A percentile compares a stretch with the other conserved stretches of the same genome.
Evolutionary conservation across 2,888 invertebrate species (phyloP).

Genomic region (Leptinotarsa haldemani): DNA sequence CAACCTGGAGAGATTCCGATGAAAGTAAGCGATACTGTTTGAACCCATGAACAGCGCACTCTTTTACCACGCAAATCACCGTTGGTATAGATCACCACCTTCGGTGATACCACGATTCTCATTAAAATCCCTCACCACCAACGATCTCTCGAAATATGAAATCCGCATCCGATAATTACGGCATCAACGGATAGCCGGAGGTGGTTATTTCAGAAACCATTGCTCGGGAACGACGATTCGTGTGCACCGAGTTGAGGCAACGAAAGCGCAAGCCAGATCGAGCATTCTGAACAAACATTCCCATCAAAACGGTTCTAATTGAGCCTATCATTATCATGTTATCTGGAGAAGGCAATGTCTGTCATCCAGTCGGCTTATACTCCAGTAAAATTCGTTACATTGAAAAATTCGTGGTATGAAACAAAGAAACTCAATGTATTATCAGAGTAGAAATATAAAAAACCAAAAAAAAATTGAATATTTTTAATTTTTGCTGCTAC

Average conservation of each 20-base stretch:
- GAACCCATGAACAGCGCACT: too few relatives aligned
- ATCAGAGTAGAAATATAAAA: too few relatives aligned
- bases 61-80: not conserved
- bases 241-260: not conserved
- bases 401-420: not conserved
- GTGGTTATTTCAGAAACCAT: constrained; percentile 52
- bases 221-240: constrained; percentile 64
- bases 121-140: constrained; percentile 25
- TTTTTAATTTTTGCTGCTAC: too few relatives aligned
- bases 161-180: constrained; percentile 1
- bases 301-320: constrained; percentile 63
- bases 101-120: constrained; percentile 5
- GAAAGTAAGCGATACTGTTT: too few relatives aligned
- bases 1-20: too few relatives aligned
- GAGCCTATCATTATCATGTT: constrained; percentile 66
- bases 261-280: constrained; percentile 51
- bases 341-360: constrained; percentile 53
- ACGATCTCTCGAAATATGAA: constrained; percentile 25
- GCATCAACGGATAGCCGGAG: constrained; percentile 31
- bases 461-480: too few relatives aligned
- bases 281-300: constrained; percentile 62
- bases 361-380: constrained; percentile 51
- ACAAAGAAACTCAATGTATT: not conserved
- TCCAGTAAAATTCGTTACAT: constrained; percentile 42
- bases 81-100: constrained; percentile 11